Conservation (phyloP, 2,797 vertebrate species). For the Dendrocincla tyrannina region DNA sequence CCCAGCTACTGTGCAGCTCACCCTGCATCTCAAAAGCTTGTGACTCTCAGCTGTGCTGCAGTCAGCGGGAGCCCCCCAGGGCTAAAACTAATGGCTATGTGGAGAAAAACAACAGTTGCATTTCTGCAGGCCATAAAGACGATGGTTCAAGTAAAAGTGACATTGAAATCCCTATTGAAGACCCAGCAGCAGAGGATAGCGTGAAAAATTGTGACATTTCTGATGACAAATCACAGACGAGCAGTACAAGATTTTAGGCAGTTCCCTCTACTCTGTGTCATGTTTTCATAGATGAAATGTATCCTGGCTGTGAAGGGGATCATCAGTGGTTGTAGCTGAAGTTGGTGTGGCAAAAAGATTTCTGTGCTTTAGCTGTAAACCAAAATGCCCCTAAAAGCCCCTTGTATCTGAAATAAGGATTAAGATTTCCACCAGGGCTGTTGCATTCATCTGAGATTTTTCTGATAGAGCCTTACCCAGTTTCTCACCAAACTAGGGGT, state of each 20-base stretch:
- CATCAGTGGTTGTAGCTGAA: neutral
- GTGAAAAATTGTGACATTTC: neutral
- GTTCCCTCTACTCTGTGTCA: neutral
- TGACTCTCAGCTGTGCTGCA: slow-evolving; percentile 75
- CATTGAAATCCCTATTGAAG: slow-evolving; percentile 23
- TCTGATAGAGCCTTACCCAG: neutral
- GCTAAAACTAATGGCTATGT: slow-evolving; percentile 56
- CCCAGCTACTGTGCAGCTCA: slow-evolving; percentile 52
- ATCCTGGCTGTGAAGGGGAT: neutral
- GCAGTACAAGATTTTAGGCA: slow-evolving; percentile 71
- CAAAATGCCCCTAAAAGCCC: neutral
- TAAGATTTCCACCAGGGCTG: neutral
- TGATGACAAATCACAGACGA: neutral
- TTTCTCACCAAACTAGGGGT: neutral
- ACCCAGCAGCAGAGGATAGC: neutral
- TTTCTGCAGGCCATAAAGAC: neutral
- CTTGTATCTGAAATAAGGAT: neutral
- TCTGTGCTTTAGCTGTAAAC: slow-evolving; percentile 15
- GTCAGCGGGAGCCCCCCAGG: slow-evolving; percentile 25
- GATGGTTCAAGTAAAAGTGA: slow-evolving; percentile 27
- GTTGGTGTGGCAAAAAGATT: neutral
- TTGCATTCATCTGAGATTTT: neutral
- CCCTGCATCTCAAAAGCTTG: slow-evolving; percentile 77
- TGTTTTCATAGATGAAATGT: neutral
- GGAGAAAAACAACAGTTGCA: slow-evolving; percentile 50